A percentile compares a stretch with the other conserved stretches of the same genome.
These are phyloP conservation scores for Eurystomus glaucurus DNA, from an alignment of 2,797 vertebrate species.

Conservation along the genomic window DNA sequence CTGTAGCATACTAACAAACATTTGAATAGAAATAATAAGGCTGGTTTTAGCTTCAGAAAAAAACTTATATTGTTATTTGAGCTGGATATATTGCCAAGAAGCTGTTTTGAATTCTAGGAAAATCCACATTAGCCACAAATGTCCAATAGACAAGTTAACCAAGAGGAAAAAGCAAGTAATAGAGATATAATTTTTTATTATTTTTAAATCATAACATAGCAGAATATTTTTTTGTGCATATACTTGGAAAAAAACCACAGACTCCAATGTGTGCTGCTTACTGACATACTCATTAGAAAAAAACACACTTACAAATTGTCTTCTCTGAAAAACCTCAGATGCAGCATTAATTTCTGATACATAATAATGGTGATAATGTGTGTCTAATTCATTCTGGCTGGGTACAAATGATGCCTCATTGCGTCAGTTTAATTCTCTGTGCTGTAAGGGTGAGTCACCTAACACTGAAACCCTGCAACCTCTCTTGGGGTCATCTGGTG, in stretches of 20 bases:
- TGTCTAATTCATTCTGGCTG: background rate
- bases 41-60: background rate
- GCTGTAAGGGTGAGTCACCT: background rate
- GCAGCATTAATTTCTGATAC: background rate
- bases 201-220: background rate
- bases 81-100: background rate
- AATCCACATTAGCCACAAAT: background rate
- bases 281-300: background rate
- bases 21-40: background rate
- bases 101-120: background rate
- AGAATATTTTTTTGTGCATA: background rate
- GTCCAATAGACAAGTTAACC: background rate
- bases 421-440: background rate
- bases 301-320: background rate
- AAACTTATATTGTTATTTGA: background rate
- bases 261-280: background rate
- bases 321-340: background rate
- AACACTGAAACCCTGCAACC: background rate
- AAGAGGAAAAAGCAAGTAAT: fast-evolving
- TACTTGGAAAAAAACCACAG: background rate
- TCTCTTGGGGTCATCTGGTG: background rate
- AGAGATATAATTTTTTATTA: background rate
- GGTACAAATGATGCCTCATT: background rate
- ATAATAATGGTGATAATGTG: background rate
- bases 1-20: background rate